These are phyloP conservation scores for Ispidina lecontei DNA, from an alignment of 2,797 vertebrate genomes.

Conservation along the genomic window DNA sequence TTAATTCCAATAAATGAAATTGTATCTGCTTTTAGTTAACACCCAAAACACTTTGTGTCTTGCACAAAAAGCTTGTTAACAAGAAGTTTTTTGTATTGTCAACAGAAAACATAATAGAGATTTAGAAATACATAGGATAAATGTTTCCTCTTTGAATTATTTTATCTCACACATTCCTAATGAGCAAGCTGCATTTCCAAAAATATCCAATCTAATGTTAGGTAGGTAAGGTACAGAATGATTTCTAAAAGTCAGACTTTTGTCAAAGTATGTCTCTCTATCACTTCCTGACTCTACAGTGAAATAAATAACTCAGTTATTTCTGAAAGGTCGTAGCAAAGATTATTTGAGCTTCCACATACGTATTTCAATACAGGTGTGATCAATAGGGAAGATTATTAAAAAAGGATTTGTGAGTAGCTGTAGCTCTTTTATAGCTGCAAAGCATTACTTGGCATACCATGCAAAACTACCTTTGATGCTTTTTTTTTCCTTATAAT, in stretches of 20 bases:
- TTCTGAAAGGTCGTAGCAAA: background rate
- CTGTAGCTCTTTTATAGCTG: background rate
- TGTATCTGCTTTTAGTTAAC: slow-evolving; percentile 8
- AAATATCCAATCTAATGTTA: background rate
- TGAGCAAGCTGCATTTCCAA: background rate
- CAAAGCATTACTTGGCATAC: background rate
- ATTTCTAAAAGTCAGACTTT: no score
- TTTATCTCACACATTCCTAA: background rate
- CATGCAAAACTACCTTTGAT: background rate
- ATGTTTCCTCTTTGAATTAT: background rate
- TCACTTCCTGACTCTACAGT: background rate
- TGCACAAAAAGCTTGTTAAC: background rate
- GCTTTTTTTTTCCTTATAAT: background rate
- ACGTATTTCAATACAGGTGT: background rate
- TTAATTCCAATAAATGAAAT: slow-evolving; percentile 15
- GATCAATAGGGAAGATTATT: background rate
- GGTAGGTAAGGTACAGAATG: background rate
- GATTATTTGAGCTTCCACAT: background rate
- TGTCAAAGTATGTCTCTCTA: background rate
- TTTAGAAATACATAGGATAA: background rate
- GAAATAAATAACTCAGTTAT: slow-evolving; percentile 18
- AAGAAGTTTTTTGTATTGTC: background rate
- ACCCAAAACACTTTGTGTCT: background rate
- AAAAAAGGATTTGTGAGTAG: background rate
- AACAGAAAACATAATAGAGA: slow-evolving; percentile 10